Conservation (phyloP, 2,888 invertebrate species). For the Thereva nobilitata region DNA sequence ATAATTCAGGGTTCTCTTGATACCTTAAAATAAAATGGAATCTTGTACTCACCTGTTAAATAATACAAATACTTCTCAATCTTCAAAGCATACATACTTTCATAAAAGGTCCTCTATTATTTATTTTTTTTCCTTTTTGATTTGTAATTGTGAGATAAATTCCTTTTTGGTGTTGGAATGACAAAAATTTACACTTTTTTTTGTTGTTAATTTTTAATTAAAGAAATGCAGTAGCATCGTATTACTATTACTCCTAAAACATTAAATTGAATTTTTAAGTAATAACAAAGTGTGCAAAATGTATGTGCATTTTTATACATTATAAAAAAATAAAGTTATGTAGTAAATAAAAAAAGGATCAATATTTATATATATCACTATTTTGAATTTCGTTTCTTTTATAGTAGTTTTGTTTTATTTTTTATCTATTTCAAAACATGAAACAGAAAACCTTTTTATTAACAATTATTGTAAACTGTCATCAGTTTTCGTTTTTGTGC, state of each 20-base stretch:
- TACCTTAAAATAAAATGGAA: no score
- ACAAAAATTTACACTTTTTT: no score
- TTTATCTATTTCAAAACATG: constrained; percentile 1
- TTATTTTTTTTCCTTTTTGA: no score
- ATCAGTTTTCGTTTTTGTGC: background rate
- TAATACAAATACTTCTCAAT: no score
- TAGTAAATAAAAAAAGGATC: constrained; percentile 6
- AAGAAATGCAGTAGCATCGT: constrained; percentile 6
- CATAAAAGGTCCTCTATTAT: no score
- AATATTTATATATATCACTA: constrained; percentile 10
- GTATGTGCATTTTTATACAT: constrained; percentile 47
- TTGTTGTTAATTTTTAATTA: constrained; percentile 3
- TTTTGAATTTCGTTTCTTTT: constrained; percentile 13
- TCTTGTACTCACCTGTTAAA: no score
- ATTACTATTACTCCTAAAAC: background rate
- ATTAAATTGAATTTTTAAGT: constrained; percentile 6
- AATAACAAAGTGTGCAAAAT: constrained; percentile 38
- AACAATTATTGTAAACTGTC: constrained; percentile 11
- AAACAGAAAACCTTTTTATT: constrained; percentile 7
- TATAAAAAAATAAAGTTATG: constrained; percentile 8
- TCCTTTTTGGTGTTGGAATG: no score
- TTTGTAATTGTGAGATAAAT: no score
- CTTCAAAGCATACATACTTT: no score
- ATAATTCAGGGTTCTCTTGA: no score
- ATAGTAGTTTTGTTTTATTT: constrained; percentile 29